Conservation (phyloP, 2,113 vertebrate species). For the Fregetta grallaria region DNA sequence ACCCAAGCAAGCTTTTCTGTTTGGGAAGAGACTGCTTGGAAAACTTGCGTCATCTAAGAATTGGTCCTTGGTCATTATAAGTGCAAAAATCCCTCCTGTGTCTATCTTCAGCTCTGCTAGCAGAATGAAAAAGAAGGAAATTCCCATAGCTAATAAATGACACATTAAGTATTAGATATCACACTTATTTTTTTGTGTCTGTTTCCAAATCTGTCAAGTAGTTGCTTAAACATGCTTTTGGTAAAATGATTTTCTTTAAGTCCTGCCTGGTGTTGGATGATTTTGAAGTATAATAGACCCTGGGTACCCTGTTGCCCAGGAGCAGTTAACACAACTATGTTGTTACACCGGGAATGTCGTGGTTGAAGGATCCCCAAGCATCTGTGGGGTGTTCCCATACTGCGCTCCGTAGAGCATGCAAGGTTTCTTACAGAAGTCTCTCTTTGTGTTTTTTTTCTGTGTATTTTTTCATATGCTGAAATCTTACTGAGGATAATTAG, state of each 20-base stretch:
- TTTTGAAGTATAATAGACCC: background rate
- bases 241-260: background rate
- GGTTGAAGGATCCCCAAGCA: background rate
- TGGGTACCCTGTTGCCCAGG: background rate
- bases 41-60: background rate
- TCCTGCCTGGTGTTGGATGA: background rate
- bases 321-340: background rate
- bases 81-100: background rate
- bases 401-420: background rate
- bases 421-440: background rate
- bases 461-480: background rate
- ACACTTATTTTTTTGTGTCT: background rate
- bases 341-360: background rate
- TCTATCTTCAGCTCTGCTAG: background rate
- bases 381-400: background rate
- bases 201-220: background rate
- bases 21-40: background rate
- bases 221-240: background rate
- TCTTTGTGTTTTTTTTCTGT: background rate
- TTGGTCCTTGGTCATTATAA: background rate
- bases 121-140: background rate
- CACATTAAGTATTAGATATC: background rate
- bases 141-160: background rate
- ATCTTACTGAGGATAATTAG: slow-evolving; percentile 19
- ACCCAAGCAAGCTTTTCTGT: background rate